Percentiles rank a stretch among this genome's conserved stretches.
These are phyloP conservation scores for Saimiri boliviensis DNA, from an alignment of 2,113 vertebrate genomes.

Conservation along the genomic window DNA sequence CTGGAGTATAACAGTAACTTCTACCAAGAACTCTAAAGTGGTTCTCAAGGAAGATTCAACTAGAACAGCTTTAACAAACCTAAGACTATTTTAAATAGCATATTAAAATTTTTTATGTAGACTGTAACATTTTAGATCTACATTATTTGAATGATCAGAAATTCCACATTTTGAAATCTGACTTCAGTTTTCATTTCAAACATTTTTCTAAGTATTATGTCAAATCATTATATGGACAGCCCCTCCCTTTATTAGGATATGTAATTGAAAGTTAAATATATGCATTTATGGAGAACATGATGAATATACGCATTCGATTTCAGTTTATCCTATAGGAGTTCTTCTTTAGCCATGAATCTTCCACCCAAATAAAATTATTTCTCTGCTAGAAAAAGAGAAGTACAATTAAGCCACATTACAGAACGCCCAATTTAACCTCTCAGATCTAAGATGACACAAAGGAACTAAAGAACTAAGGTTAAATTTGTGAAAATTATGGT, in stretches of 20 bases:
- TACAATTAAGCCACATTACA: neutral
- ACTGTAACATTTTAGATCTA: neutral
- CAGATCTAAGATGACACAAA: neutral
- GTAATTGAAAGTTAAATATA: neutral
- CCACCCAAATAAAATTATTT: neutral
- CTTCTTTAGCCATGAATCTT: neutral
- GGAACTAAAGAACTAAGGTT: neutral
- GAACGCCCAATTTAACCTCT: neutral
- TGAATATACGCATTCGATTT: neutral
- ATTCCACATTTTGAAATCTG: neutral
- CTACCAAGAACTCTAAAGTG: neutral
- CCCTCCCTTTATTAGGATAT: neutral
- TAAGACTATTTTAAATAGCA: neutral
- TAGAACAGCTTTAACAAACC: neutral
- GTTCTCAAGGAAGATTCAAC: neutral
- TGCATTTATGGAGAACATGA: neutral
- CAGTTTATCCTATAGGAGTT: neutral
- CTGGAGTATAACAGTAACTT: neutral
- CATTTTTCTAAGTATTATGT: neutral
- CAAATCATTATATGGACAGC: neutral
- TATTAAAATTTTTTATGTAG: neutral
- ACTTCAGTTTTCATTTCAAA: neutral
- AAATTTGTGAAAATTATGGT: neutral
- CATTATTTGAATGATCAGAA: neutral
- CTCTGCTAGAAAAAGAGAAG: neutral